Base-by-base conservation (phyloP, 2,113 vertebrate species). In the Cyphomyrus plagiostoma region DNA sequence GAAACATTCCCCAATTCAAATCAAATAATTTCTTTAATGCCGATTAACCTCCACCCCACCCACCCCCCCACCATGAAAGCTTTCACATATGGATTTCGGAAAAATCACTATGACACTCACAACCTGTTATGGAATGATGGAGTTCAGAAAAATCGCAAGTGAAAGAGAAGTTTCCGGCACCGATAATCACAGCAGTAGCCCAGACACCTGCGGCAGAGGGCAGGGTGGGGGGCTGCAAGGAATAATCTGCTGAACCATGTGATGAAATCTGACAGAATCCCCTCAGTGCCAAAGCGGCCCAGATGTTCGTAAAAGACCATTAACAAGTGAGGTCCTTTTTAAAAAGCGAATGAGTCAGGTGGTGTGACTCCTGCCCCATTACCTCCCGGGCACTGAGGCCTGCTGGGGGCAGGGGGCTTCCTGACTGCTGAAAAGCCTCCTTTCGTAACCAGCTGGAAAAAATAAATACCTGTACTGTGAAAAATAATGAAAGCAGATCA, bases 401-500 rank as follows among this genome's bases (percentile, higher is more conserved):
- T 39, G 70, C 11, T 13, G 26, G 70, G 26, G 30, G 70, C 70
- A 17, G 70, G n/a, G 26, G 70, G 70, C 70, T 77, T 17, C 70
- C 70, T 77, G 10, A 66, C 23, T 66, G 58, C 23, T 66, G 58
- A 66, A 26, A 66, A 66, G n/a, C 58, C 9, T 26, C 58, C 26
- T 26, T 66, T 26, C n/a, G 26, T 35, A 45, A 88, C 35, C 48
- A 66, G 21, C n/a, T 45, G 30, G 58, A 15, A 26, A 83, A 26
- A 70, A 56, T 50, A 39, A 26, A 17, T 15, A 90, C 46, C 23
- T 50, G 35, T 74, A 88, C 48, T 49, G 23, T 15, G 11, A 30
- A 53, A 50, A 77, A 30, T 89, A 53, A 89, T 89, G 70, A 89
- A 89, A 80, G 48, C 7, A 35, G 62, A 42, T n/a, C 26, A n/a